A percentile compares a stretch with the other conserved stretches of the same genome.
These are phyloP conservation scores for Sceliomorpha sp. DNA, from an alignment of 2,888 invertebrate genomes.

Conservation along the genomic window DNA sequence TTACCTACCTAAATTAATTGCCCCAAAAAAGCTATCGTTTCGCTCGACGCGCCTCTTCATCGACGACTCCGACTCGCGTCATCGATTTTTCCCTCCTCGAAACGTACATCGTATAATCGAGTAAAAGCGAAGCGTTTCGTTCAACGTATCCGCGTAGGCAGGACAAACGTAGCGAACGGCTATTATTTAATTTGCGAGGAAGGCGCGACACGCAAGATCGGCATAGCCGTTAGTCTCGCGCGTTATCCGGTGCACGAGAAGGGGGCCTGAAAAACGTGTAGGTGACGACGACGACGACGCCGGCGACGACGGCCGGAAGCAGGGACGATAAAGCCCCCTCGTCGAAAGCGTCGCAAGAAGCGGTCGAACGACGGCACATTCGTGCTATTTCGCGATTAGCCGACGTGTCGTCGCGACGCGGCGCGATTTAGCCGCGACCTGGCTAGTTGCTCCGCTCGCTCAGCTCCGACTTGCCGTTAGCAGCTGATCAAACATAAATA, in stretches of 20 bases:
- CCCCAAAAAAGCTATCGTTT: no score
- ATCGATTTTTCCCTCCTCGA: no score
- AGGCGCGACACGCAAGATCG: slow-evolving; percentile 33
- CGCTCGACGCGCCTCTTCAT: no score
- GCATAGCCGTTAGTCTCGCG: slow-evolving; percentile 24
- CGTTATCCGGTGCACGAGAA: slow-evolving; percentile 27
- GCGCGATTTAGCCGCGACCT: slow-evolving; percentile 30
- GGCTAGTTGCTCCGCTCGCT: slow-evolving; percentile 25
- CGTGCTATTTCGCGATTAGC: slow-evolving; percentile 42
- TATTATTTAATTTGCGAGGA: slow-evolving; percentile 26
- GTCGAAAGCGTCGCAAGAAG: slow-evolving; percentile 27
- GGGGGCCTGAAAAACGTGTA: slow-evolving; percentile 26
- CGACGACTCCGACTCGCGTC: no score
- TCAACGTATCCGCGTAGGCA: no score
- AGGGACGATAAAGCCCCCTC: slow-evolving; percentile 46
- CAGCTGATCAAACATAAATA: slow-evolving; percentile 76
- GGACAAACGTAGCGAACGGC: slow-evolving; percentile 18
- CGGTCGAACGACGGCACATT: slow-evolving; percentile 26
- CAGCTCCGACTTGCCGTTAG: slow-evolving; percentile 51
- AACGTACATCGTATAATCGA: no score
- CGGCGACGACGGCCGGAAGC: slow-evolving; percentile 40
- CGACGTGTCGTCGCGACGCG: slow-evolving; percentile 2
- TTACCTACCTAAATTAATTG: no score
- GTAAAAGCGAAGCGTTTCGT: no score
- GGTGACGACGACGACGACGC: slow-evolving; percentile 8